Evolutionary conservation across 2,888 invertebrate genomes (phyloP), one percentile per base, ranked within the genome.

Genomic region (Troides aeacus): DNA sequence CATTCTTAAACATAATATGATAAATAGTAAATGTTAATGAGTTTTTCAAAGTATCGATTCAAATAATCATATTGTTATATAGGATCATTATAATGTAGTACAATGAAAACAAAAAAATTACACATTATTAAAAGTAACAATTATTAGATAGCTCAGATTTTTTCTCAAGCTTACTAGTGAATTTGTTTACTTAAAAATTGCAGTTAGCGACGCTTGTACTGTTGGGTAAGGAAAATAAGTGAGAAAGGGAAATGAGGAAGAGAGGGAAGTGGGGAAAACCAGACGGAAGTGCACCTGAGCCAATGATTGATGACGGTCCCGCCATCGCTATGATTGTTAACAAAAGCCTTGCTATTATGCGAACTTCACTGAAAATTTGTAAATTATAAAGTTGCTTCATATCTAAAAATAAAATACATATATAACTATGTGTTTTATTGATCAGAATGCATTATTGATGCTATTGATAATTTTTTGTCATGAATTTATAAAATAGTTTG

Each of bases 241-340:
- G 57, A 42, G 68, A 65, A 59, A 46, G 46, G 23, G 36, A 18
- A 71, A 72, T 69, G 56, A 23, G 74, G 75, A 23, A 72, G 61
- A 71, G 73, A 68, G 68, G 74, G 71, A 73, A 76, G 56, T 77
- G 73, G 76, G 74, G 78, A 72, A 71, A 21, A 75, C 75, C 71
- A 73, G 74, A 74, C 75, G 73, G 67, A 73, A 70, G 74, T 81
- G 84, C 92, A 92, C 92, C 92, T 92, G 92, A 80, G 87, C 80
- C 88, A 80, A 81, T 91, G 92, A 92, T 92, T 91, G 92, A 92
- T 92, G 91, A 91, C 83, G 74, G 65, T 78, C 78, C 81, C 81
- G 77, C 88, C 84, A 86, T 86, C 82, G 85, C 83, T 81, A 87
- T 89, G 89, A 89, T 90, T 88, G 84, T 82, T 72, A 69, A 39